Conservation (phyloP, 1,140 invertebrate genomes). For the Philopotamus ludificatus region DNA sequence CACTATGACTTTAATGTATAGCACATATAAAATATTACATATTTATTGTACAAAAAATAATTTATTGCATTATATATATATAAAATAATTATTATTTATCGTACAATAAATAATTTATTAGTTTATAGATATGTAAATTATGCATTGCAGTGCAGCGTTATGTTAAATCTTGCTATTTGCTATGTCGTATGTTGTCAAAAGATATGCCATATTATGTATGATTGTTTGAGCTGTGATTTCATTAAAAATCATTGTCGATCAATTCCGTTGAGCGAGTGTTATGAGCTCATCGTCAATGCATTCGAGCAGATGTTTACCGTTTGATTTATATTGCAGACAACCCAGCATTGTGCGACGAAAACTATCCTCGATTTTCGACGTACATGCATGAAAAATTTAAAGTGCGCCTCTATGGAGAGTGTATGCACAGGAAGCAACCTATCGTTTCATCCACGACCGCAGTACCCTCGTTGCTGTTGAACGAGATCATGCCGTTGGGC, state of each 20-base stretch:
- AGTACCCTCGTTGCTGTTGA: slow-evolving; percentile 44
- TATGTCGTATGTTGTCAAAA: background rate
- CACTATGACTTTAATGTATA: background rate
- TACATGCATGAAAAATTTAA: slow-evolving; percentile 68
- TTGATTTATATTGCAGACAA: slow-evolving; percentile 77
- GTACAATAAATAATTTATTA: too few relatives aligned
- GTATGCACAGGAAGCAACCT: slow-evolving; percentile 54
- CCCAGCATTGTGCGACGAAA: slow-evolving; percentile 70
- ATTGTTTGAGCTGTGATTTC: background rate
- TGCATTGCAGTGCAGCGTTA: background rate
- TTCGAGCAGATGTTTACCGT: too few relatives aligned
- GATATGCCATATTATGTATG: background rate
- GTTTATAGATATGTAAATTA: too few relatives aligned
- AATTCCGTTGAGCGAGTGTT: background rate
- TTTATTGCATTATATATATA: too few relatives aligned
- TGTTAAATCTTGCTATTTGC: background rate
- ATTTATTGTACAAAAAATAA: too few relatives aligned
- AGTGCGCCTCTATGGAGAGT: slow-evolving; percentile 64
- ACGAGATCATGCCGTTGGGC: slow-evolving; percentile 47
- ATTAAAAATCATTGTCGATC: background rate
- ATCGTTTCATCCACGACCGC: slow-evolving; percentile 50
- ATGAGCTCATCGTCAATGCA: slow-evolving; percentile 38
- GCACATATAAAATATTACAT: too few relatives aligned
- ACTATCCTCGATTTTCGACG: slow-evolving; percentile 64
- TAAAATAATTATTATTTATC: too few relatives aligned